Evolutionary conservation across 2,113 vertebrate species (phyloP).

Genomic region (Notechis scutatus): DNA sequence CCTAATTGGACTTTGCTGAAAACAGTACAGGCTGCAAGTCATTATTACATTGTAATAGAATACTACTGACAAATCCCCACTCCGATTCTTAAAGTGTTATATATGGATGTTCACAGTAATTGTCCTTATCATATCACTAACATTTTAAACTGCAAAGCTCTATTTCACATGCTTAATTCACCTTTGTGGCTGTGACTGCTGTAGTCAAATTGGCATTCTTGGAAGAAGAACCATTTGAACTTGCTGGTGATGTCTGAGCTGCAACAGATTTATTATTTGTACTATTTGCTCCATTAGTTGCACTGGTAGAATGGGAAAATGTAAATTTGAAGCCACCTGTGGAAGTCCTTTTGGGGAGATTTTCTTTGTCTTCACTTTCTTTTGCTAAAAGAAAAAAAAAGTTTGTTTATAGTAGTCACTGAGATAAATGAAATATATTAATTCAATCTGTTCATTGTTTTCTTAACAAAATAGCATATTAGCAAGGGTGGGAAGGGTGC

Average conservation of each 20-base stretch:
- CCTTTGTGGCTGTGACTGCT: conserved; percentile 77
- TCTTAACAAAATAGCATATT: neutral
- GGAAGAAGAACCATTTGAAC: conserved; percentile 83
- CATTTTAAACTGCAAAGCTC: neutral
- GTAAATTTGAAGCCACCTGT: conserved; percentile 79
- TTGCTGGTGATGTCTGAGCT: conserved; percentile 77
- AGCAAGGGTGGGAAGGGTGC: neutral
- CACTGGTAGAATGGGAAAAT: conserved; percentile 77
- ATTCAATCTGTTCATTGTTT: neutral
- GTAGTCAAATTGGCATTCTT: conserved; percentile 80
- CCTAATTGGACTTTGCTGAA: neutral
- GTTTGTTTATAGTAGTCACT: conserved; percentile 28
- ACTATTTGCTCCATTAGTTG: conserved; percentile 84
- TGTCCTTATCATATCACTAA: fast-evolving
- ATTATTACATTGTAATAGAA: neutral
- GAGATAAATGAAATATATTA: neutral
- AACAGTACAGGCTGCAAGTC: neutral
- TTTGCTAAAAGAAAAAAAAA: conserved; percentile 71
- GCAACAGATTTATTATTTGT: conserved; percentile 84
- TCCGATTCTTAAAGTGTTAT: neutral
- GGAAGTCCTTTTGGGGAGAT: conserved; percentile 74
- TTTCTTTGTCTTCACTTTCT: conserved; percentile 85
- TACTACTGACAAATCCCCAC: neutral
- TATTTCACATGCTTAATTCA: conserved; percentile 43
- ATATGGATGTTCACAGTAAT: neutral